These are phyloP conservation scores for Spheniscus mendiculus DNA, from an alignment of 2,113 vertebrate species.

Conservation along the genomic window DNA sequence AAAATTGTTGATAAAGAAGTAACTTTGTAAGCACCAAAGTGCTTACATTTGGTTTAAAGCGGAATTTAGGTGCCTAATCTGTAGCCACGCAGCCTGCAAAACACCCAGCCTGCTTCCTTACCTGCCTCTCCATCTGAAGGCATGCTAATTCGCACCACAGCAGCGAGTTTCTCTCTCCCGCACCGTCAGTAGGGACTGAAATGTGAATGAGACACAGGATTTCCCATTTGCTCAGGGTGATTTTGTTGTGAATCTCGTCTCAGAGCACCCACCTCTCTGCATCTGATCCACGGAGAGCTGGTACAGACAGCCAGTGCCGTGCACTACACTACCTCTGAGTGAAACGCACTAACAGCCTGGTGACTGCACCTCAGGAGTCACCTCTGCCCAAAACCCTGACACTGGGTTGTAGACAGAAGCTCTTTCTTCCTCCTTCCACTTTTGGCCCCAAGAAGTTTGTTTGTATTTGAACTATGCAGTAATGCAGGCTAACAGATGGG, in stretches of 20 bases:
- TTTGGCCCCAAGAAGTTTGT: background rate
- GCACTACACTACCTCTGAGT: background rate
- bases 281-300: background rate
- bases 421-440: background rate
- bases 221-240: background rate
- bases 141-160: background rate
- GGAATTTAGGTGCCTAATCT: background rate
- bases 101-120: background rate
- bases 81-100: background rate
- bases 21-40: background rate
- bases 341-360: background rate
- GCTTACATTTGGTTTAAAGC: background rate
- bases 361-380: background rate
- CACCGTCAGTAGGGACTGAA: background rate
- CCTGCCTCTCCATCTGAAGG: background rate
- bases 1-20: background rate
- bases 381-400: background rate
- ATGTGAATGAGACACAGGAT: background rate
- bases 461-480: background rate
- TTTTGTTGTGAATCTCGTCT: background rate
- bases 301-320: background rate
- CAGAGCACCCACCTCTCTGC: background rate
- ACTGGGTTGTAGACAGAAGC: background rate
- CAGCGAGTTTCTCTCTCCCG: fast-evolving
- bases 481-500: background rate